Base-by-base conservation (phyloP, 2,113 vertebrate genomes). In the Ciconia stormi region DNA sequence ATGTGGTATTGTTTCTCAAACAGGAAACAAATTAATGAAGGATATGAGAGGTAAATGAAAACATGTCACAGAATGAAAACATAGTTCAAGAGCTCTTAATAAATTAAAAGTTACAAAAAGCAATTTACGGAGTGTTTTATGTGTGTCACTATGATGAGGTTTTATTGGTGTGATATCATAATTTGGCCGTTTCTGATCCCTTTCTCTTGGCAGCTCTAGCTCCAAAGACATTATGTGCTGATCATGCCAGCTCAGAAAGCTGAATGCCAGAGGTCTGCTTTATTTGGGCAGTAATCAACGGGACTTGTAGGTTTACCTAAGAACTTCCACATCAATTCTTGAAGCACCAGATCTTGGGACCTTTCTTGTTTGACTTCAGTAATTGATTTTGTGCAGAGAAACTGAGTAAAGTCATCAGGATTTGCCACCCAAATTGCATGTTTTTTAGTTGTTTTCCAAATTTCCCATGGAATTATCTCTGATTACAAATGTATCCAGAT, bases 81-180 rank as follows among this genome's bases (percentile, higher is more conserved):
- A 95, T 46, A 83, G 94, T 97, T 97, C 95, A 97, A 96, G 96
- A 98, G 96, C 97, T 98, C 97, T 98, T 98, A 98, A 98, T 98
- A 98, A 98, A 98, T 97, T 96, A 97, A 97, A 98, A 98, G 97
- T 97, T 98, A 98, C 97, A 94, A 98, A 96, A 98, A 97, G 96
- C 97, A 98, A 97, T 98, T 98, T 97, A 90, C 96, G 53, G 97
- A 98, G 97, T 98, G 97, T 98, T 98, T 98, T 98, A 97, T 98
- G 95, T 97, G 96, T 98, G 98, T 98, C 98, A 98, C 96, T 96
- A 40, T 12, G 89, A 98, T 98, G 98, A 97, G 96, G 93, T 97
- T 98, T 98, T 98, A 98, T 98, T 98, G 94, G 92, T 98, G 94
- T 98, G 98, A 98, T 98, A 98, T 98, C 98, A 98, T 98, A 98